These are phyloP conservation scores for Luidia sarsii DNA, from an alignment of 53 echinoderm and acorn worm genomes.

Conservation along the genomic window DNA sequence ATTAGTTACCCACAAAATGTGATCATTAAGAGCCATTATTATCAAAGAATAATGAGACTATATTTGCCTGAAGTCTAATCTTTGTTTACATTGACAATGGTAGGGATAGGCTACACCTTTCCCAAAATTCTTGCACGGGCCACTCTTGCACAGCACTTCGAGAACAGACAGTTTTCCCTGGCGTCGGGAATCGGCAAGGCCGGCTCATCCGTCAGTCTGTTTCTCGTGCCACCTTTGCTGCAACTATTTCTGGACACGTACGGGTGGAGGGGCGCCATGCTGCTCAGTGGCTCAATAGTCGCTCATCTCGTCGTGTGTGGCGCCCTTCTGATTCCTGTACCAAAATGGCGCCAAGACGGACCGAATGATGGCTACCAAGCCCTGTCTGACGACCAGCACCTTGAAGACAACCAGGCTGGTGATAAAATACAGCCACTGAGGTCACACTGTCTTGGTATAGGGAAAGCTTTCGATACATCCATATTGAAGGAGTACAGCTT, in stretches of 20 bases:
- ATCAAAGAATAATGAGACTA: too few species aligned
- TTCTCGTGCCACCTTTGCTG: conserved; percentile 12
- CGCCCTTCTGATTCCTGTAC: too few species aligned
- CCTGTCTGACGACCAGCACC: too few species aligned
- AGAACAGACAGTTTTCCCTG: neutral
- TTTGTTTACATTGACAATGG: neutral
- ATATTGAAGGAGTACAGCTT: neutral
- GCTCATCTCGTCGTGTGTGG: conserved; percentile 22
- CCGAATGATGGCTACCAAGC: too few species aligned
- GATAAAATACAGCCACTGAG: too few species aligned
- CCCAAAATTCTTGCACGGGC: neutral
- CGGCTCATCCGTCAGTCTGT: neutral
- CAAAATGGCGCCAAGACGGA: too few species aligned
- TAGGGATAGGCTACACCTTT: neutral
- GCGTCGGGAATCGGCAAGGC: neutral
- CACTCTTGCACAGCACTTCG: neutral
- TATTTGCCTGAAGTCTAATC: too few species aligned
- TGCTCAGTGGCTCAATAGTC: neutral
- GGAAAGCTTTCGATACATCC: neutral
- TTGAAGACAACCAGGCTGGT: too few species aligned
- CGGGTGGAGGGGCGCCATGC: conserved; percentile 19
- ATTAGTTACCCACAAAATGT: too few species aligned
- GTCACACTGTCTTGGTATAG: too few species aligned
- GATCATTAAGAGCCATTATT: too few species aligned
- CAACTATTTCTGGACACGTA: conserved; percentile 15